phyloP scores from a whole-genome alignment of 2,797 vertebrate genomes.

The Enteromius trimaculatus region DNA sequence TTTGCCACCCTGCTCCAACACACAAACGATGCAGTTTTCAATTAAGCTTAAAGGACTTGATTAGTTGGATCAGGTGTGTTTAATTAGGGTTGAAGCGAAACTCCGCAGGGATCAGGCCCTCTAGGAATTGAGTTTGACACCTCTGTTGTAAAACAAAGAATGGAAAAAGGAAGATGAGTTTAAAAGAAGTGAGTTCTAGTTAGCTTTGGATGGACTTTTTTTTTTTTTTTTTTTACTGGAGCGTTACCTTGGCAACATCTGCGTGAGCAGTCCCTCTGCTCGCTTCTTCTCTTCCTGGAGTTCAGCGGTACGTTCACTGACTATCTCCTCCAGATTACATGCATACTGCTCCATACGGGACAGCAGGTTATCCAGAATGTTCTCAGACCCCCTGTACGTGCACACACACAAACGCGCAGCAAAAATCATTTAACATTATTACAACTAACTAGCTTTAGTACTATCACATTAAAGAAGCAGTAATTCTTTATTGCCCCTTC shows the following conservation, averaged over 20 bases:
- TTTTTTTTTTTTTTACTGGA: neutral
- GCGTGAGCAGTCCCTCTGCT: conserved; percentile 64
- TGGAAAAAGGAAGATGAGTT: neutral
- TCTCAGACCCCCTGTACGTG: conserved; percentile 54
- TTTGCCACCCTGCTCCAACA: no score
- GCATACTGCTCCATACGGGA: conserved; percentile 66
- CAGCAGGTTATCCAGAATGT: conserved; percentile 65
- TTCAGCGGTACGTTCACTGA: conserved; percentile 61
- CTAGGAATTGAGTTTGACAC: no score
- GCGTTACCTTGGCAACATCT: conserved; percentile 68
- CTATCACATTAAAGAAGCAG: neutral
- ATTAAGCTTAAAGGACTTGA: no score
- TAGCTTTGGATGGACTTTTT: neutral
- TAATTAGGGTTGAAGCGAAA: no score
- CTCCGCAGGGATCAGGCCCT: no score
- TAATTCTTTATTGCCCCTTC: neutral
- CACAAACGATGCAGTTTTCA: no score
- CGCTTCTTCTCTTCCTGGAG: conserved; percentile 64
- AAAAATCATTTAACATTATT: neutral
- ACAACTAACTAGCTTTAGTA: neutral
- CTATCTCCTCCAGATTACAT: conserved; percentile 66
- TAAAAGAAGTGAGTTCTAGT: neutral
- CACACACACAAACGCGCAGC: neutral
- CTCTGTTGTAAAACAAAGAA: neutral
- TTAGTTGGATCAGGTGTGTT: no score